Base-by-base conservation (phyloP, 2,888 invertebrate genomes). In the Teleiodes luculella region DNA sequence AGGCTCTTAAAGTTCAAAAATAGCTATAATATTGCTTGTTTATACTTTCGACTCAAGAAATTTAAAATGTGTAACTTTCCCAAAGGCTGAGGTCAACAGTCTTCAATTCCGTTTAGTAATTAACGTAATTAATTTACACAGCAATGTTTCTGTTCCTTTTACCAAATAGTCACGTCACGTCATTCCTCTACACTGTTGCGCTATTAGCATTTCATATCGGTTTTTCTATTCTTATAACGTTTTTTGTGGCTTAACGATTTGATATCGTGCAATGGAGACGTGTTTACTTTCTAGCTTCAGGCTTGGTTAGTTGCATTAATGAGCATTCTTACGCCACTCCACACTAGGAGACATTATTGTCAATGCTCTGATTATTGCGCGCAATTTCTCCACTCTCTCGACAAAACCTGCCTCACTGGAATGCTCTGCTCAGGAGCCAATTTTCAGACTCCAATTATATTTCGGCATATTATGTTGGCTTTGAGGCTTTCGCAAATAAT, bases 321-420 rank as follows among this genome's bases (percentile, higher is more conserved):
- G 51, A 37, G 54, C 64, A 57, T 62, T 65, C 61, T 43, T 56
- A 39, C 57, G 55, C 55, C 52, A 47, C 57, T 58, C 11, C n/a
- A 58, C 55, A 50, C 48, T 50, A 56, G 52, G 58, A 51, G 56
- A 35, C 36, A 45, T 48, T 35, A 35, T 28, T 45, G 58, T 61
- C 58, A 53, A 54, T 65, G 71, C 67, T 73, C 70, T 72, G 67
- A 70, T 77, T 74, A 62, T 63, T 65, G 63, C 68, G 6, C 18
- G 18, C 16, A 70, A 62, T 70, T 68, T 68, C 70, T 65, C 69
- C 55, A 61, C 74, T 74, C 73, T 76, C 75, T 64, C 46, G 16
- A n/a, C 30, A 31, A 30, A 4, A 31, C 14, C 6, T 5, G 7
- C 7, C 30, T 37, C 37, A 14, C 14, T 37, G 24, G 24, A 24